Conservation (phyloP, 2,888 invertebrate genomes). For the Mongoloraphidia duomilia region DNA sequence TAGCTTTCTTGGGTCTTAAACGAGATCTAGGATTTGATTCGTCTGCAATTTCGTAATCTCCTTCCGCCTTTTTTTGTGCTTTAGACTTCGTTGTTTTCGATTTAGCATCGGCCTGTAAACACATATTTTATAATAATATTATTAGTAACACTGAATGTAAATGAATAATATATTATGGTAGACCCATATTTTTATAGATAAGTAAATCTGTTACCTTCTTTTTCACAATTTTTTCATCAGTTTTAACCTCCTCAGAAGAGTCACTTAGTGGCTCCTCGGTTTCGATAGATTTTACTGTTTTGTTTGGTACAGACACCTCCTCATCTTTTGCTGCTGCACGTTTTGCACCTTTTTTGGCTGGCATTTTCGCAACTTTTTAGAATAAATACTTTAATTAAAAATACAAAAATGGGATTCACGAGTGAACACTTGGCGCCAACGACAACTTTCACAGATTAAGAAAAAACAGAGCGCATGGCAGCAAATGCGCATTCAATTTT, state of each 20-base stretch:
- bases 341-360: conserved; percentile 1
- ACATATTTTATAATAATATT: too few species aligned
- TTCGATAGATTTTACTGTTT: neutral
- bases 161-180: neutral
- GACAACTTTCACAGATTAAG: too few species aligned
- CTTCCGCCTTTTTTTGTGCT: neutral
- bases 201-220: neutral
- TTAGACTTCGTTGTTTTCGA: neutral
- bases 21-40: neutral
- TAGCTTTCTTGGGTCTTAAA: neutral
- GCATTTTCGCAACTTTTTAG: neutral
- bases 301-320: neutral
- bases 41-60: neutral
- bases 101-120: neutral
- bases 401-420: too few species aligned
- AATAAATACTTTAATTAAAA: too few species aligned
- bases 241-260: neutral
- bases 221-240: neutral
- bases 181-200: neutral
- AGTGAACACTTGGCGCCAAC: too few species aligned
- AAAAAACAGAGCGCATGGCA: too few species aligned
- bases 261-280: too few species aligned
- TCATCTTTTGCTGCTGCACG: neutral
- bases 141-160: neutral
- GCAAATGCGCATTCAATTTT: too few species aligned